Percentiles rank a stretch among this genome's conserved stretches.
Evolutionary conservation across 2,888 invertebrate species (phyloP).

Genomic region (Trichacis sp.): DNA sequence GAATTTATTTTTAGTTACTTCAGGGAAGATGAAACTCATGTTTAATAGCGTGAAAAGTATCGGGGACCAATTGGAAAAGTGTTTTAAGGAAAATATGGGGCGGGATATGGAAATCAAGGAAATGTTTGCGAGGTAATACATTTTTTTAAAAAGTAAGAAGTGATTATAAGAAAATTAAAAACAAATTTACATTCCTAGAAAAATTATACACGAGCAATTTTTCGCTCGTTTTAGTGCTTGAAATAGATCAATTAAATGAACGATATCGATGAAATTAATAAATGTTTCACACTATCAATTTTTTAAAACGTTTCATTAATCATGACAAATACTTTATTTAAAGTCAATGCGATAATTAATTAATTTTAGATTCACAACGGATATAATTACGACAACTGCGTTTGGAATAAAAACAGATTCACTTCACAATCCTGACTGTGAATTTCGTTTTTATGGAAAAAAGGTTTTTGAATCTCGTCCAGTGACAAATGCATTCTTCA

Average conservation of each 20-base stretch:
- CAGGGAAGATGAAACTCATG: constrained; percentile 59
- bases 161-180: too few relatives aligned
- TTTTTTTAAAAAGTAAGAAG: too few relatives aligned
- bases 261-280: too few relatives aligned
- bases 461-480: constrained; percentile 39
- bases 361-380: constrained; percentile 52
- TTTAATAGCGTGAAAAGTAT: constrained; percentile 46
- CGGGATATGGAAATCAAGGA: constrained; percentile 38
- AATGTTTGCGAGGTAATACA: constrained; percentile 39
- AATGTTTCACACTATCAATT: too few relatives aligned
- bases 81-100: constrained; percentile 17
- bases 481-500: constrained; percentile 27
- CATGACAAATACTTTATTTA: too few relatives aligned
- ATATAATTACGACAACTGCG: constrained; percentile 57
- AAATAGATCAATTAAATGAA: too few relatives aligned
- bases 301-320: too few relatives aligned
- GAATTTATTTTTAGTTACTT: too few relatives aligned
- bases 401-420: constrained; percentile 59
- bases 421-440: constrained; percentile 51
- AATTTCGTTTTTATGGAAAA: constrained; percentile 57
- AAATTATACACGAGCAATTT: too few relatives aligned
- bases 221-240: too few relatives aligned
- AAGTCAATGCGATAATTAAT: too few relatives aligned
- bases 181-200: too few relatives aligned
- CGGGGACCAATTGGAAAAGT: constrained; percentile 39